Base-by-base conservation (phyloP, 1,140 invertebrate genomes). In the Idris sp. region DNA sequence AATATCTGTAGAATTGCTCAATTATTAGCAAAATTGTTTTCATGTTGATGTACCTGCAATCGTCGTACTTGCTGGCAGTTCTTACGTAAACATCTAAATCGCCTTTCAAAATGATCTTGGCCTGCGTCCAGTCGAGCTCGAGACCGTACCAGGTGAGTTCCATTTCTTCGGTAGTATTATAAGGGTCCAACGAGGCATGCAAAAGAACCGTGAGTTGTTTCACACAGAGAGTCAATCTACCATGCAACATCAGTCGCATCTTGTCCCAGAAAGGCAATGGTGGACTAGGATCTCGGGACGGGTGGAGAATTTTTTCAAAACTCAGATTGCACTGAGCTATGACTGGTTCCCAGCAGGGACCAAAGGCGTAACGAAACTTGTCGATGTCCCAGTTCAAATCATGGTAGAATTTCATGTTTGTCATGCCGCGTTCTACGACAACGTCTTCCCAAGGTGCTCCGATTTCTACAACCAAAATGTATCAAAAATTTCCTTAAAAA, bases 141-240 rank as follows among this genome's bases (percentile, higher is more conserved):
- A 98, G 89, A 73, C 96, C 92, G 4, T 91, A 93, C 97, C 98
- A 99, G 0, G 96, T 95, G 11, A 98, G 89, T 85, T 99, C 98
- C 96, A 99, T 98, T 86, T 99, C 95, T 85, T 99, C 98, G 0
- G 98, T 99, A 0, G 96, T 97, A 83, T 99, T 99, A 82, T 99
- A 99, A 0, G 98, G 98, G 89, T 99, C 97, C 3, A 98, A 88
- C 0, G 97, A 98, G 1, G 97, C 97, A 84, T 99, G 97, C 76
- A 99, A 83, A 26, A 97, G 87, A 10, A 98, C 91, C 1, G 95
- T 96, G 65, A 98, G 89, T 78, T 95, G 93, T 77, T 93, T 91
- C 6, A 96, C 93, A 49, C 94, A 93, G 75, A 97, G 91, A 0
- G 96, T 97, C 13, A 99, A 86, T 9, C 96, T 90, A 0, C 98